These are phyloP conservation scores for Isaurus tuberculatus DNA, from an alignment of 92 coral and sea anemone genomes.

Conservation along the genomic window DNA sequence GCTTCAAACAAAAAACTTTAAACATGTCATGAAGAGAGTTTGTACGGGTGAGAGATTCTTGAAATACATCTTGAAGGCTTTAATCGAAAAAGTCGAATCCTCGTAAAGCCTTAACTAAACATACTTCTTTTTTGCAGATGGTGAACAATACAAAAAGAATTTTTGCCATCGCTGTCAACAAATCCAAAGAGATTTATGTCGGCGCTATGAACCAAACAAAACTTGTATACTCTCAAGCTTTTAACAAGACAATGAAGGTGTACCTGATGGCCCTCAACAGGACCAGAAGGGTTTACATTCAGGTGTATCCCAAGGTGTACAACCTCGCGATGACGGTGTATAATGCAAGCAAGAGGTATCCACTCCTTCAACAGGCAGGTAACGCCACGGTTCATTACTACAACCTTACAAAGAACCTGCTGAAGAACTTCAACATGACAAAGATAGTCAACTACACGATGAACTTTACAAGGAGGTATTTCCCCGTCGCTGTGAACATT, in stretches of 20 bases:
- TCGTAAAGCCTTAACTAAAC: not conserved
- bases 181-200: slow-evolving; percentile 53
- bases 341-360: slow-evolving; percentile 32
- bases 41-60: not conserved
- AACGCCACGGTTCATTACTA: slow-evolving; percentile 59
- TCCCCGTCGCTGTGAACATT: slow-evolving; percentile 67
- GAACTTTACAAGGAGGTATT: slow-evolving; percentile 35
- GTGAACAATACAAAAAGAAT: slow-evolving; percentile 14
- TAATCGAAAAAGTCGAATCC: not conserved
- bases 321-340: slow-evolving; percentile 56
- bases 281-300: slow-evolving; percentile 3
- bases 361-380: slow-evolving; percentile 9
- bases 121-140: not conserved
- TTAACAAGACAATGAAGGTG: slow-evolving; percentile 21
- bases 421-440: slow-evolving; percentile 51
- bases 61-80: no score
- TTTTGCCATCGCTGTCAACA: slow-evolving; percentile 40
- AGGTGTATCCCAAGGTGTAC: slow-evolving; percentile 44
- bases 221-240: slow-evolving; percentile 11
- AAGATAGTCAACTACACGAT: slow-evolving; percentile 60
- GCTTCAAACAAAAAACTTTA: no score
- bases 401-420: slow-evolving; percentile 57
- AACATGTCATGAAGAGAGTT: no score
- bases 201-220: slow-evolving; percentile 34
- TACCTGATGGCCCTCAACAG: slow-evolving; percentile 17